These are phyloP conservation scores for Achatina immaculata DNA, from an alignment of 1,140 invertebrate species.

Conservation along the genomic window DNA sequence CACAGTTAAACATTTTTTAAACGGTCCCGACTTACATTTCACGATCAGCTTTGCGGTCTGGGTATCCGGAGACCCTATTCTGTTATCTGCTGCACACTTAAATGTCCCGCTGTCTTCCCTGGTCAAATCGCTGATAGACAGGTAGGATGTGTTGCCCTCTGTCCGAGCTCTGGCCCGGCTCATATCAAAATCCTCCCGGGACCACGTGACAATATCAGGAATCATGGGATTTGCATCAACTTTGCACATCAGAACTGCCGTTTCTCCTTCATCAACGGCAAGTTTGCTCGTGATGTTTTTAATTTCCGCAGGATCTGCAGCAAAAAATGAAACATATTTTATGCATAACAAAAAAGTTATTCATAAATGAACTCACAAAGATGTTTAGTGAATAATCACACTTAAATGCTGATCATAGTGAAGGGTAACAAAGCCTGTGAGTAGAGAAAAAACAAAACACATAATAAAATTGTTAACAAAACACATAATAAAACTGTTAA, in stretches of 20 bases:
- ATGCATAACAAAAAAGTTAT: no score
- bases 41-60: conserved; percentile 80
- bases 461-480: no score
- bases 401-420: no score
- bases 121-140: conserved; percentile 83
- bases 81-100: conserved; percentile 91
- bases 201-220: conserved; percentile 90
- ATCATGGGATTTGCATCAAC: conserved; percentile 88
- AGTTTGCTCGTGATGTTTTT: conserved; percentile 82
- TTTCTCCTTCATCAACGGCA: conserved; percentile 83
- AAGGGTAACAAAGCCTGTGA: no score
- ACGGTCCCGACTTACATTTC: conserved; percentile 79
- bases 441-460: not conserved
- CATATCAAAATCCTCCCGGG: conserved; percentile 77
- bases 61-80: conserved; percentile 83
- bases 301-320: conserved; percentile 87
- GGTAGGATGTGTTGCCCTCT: conserved; percentile 71
- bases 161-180: conserved; percentile 68
- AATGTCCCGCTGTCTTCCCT: conserved; percentile 91
- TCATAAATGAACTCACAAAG: no score
- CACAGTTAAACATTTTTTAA: no score
- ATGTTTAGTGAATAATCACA: no score
- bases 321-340: conserved; percentile 43
- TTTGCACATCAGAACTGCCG: conserved; percentile 88
- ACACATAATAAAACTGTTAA: no score